phyloP scores from a whole-genome alignment of 1,140 invertebrate species.

The Neotoxoptera formosana region DNA sequence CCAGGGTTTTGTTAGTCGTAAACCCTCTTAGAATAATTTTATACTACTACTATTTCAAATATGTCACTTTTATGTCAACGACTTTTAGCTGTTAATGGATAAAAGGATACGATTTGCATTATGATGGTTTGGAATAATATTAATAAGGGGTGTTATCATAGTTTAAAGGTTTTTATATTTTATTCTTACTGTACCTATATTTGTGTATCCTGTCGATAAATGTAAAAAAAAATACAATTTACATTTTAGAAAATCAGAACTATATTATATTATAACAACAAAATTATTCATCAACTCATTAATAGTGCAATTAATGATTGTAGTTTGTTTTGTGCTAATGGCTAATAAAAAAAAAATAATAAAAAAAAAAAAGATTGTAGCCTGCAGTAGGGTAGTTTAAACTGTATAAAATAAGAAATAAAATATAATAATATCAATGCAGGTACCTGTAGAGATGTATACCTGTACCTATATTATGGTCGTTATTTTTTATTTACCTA shows the following conservation, averaged over 20 bases:
- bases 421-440: background rate
- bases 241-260: background rate
- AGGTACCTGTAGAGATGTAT: no score
- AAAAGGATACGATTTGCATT: background rate
- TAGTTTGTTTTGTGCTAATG: no score
- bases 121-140: background rate
- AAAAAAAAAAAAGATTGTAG: no score
- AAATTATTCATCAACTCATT: background rate
- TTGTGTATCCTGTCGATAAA: background rate
- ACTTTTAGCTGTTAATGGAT: background rate
- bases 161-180: background rate
- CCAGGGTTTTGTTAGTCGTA: background rate
- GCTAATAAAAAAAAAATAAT: no score
- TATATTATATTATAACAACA: no score
- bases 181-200: background rate
- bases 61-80: conserved; percentile 30
- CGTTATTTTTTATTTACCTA: background rate
- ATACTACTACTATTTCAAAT: background rate
- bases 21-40: conserved; percentile 20
- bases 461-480: no score
- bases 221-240: background rate
- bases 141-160: background rate
- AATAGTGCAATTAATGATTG: background rate
- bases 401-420: background rate
- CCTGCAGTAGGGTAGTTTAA: background rate